Base-by-base conservation (phyloP, 2,888 invertebrate genomes). In the Baronia brevicornis region DNA sequence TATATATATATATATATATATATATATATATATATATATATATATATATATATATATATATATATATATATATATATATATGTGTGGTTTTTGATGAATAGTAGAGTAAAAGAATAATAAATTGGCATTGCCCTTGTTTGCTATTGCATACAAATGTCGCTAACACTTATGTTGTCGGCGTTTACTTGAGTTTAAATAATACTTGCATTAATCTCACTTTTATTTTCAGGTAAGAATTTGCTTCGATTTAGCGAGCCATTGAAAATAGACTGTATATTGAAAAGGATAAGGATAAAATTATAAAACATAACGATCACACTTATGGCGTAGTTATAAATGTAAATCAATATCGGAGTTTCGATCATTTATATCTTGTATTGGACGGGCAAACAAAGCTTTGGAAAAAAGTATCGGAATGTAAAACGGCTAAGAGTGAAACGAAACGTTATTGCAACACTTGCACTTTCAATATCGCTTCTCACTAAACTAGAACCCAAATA, bases 401-500 rank as follows among this genome's bases (percentile, higher is more conserved):
- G 45, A 62, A 79, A 79, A 77, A 78, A 72, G 55, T 56, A 46
- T 50, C 51, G 71, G 77, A 77, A 78, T 71, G 64, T 54, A 60
- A 61, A 48, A 58, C 60, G 61, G 58, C 63, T 60, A 63, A 61
- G 71, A 70, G 65, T 68, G 71, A 75, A 75, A 75, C 73, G 66
- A 75, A 75, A 77, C 72, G 77, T 77, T 77, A 73, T 79, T 70
- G 77, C 65, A 72, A 80, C 84, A 85, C 84, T 84, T 84, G 82
- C 84, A 79, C 82, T 85, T 82, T 84, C 78, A 56, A 65, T 64
- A 57, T 60, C 50, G 58, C 54, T 60, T 55, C 61, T 64, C 60
- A 60, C 60, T 46, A 48, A 46, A 51, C 66, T 63, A 46, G 38
- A 38, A 44, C 42, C 55, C 65, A 58, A 40, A 35, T 26, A 30